Evolutionary conservation across 2,888 invertebrate genomes (phyloP).

Genomic region (Andrena minutula): DNA sequence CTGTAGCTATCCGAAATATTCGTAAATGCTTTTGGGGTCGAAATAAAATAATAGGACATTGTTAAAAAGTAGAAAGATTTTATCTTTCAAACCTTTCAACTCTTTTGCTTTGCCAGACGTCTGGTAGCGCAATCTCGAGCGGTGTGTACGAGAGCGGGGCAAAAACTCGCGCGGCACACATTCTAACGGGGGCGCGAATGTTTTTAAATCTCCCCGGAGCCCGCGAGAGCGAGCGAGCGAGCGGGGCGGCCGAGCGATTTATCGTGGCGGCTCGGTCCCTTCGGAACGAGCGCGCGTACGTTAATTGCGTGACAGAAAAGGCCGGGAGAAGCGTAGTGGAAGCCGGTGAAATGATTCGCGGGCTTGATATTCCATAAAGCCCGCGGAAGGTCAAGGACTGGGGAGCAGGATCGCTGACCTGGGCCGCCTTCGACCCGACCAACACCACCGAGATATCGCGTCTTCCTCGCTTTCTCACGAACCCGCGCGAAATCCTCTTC

Average conservation of each 20-base stretch:
- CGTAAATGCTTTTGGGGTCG: too few relatives aligned
- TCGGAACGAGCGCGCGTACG: conserved; percentile 64
- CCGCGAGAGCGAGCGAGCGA: conserved; percentile 28
- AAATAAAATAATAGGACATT: too few relatives aligned
- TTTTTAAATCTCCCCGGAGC: conserved; percentile 74
- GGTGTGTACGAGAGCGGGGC: too few relatives aligned
- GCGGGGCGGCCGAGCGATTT: conserved; percentile 58
- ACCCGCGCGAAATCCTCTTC: background rate
- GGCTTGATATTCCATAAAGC: conserved; percentile 47
- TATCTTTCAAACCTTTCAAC: too few relatives aligned
- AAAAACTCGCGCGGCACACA: conserved; percentile 35
- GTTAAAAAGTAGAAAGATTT: too few relatives aligned
- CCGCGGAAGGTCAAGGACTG: conserved; percentile 65
- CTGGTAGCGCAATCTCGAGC: too few relatives aligned
- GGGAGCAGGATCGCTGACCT: conserved; percentile 54
- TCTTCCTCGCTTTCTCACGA: background rate
- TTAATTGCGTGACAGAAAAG: conserved; percentile 73
- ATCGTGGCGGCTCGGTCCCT: conserved; percentile 66
- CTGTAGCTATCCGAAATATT: too few relatives aligned
- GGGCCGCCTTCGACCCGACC: background rate
- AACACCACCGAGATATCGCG: conserved; percentile 1
- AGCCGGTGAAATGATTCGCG: conserved; percentile 63
- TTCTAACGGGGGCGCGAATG: conserved; percentile 68
- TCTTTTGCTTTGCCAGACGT: too few relatives aligned
- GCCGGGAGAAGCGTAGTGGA: conserved; percentile 52